Evolutionary conservation across 2,797 vertebrate genomes (phyloP).

Genomic region (Aphelocoma californica): DNA sequence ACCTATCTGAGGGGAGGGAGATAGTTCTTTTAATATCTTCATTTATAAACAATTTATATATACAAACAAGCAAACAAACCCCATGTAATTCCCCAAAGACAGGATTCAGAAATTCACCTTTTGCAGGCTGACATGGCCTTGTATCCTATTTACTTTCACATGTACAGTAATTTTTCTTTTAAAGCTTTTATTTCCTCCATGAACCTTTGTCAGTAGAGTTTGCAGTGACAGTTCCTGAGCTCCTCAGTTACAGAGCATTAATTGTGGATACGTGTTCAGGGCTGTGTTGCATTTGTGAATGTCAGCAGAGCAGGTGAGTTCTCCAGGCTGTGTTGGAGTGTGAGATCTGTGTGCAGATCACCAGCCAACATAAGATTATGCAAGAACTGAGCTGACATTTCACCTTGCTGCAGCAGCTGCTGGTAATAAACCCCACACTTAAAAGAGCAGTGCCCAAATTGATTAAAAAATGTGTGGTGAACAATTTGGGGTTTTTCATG

Average conservation of each 20-base stretch:
- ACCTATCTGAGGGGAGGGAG: background rate
- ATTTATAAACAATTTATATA: background rate
- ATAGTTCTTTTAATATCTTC: background rate
- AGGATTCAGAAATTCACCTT: background rate
- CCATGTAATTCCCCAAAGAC: background rate
- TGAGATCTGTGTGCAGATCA: background rate
- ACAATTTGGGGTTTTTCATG: background rate
- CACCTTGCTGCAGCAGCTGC: background rate
- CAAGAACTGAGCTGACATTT: background rate
- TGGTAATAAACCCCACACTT: background rate
- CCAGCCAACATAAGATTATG: background rate
- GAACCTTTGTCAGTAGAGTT: background rate
- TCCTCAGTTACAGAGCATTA: background rate
- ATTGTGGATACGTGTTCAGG: background rate
- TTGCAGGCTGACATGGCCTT: background rate
- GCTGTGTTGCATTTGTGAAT: background rate
- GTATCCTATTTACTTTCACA: background rate
- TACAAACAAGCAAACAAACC: background rate
- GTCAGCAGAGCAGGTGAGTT: background rate
- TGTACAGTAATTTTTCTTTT: background rate
- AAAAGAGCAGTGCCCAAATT: background rate
- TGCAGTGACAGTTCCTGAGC: background rate
- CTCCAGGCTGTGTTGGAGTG: background rate
- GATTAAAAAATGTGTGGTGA: background rate
- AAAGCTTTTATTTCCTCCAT: background rate